phyloP scores from a whole-genome alignment of 2,113 vertebrate genomes.

The Oreochromis niloticus region DNA sequence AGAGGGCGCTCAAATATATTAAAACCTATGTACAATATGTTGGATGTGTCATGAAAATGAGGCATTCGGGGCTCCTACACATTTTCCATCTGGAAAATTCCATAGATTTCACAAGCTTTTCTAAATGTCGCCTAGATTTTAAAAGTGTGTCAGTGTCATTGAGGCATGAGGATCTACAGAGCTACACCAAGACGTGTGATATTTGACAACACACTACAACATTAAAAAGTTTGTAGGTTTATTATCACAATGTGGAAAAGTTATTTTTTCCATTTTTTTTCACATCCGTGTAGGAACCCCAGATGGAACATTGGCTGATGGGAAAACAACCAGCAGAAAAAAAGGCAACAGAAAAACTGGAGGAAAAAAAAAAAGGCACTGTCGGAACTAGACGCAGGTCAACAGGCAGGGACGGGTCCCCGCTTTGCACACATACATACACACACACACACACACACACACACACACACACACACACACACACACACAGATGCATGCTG shows the following conservation, averaged over 20 bases:
- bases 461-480: not conserved
- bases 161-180: not conserved
- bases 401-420: not conserved
- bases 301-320: slow-evolving; percentile 9
- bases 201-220: not conserved
- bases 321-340: slow-evolving; percentile 38
- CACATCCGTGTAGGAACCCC: slow-evolving; percentile 5
- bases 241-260: not conserved
- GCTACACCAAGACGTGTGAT: not conserved
- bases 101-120: not conserved
- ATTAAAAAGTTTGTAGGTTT: not conserved
- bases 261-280: not conserved
- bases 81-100: not conserved
- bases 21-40: slow-evolving; percentile 68
- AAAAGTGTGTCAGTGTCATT: not conserved
- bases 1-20: slow-evolving; percentile 64
- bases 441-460: no score
- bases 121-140: not conserved
- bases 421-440: not conserved
- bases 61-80: slow-evolving; percentile 39
- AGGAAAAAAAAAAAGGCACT: slow-evolving; percentile 83
- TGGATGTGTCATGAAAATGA: slow-evolving; percentile 52
- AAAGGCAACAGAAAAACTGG: slow-evolving; percentile 57
- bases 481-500: rapidly evolving
- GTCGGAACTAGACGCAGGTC: slow-evolving; percentile 77